Base-by-base conservation (phyloP, 2,888 invertebrate genomes). In the Drosophila austrosaltans region DNA sequence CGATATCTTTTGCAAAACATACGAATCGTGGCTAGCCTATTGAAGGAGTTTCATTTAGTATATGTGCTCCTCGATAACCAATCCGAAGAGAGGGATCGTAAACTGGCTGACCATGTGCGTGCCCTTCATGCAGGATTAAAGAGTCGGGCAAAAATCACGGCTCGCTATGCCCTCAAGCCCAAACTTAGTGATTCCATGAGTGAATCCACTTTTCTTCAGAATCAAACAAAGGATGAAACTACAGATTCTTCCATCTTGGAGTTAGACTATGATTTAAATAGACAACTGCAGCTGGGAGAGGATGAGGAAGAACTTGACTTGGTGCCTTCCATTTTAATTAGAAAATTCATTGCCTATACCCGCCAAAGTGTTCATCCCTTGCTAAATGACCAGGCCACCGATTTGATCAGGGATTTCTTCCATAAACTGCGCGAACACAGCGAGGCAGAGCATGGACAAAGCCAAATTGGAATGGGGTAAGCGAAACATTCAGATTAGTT, bases 311-410 rank as follows among this genome's bases (percentile, higher is more conserved):
- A 93, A 0, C 91, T 96, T 39, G 96, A 97, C 90, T 93, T 95
- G 3, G 93, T 99, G 67, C 97, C 98, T 0, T 93, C 95, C 60
- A 94, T 94, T 62, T 92, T 97, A 57, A 93, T 99, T 3, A 94
- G 97, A 72, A 98, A 98, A 93, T 99, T 98, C 90, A 96, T 99
- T 62, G 96, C 96, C 0, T 99, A 98, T 92, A 97, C 98, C 0
- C 95, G 96, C 72, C 95, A 97, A 91, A 97, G 97, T 92, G 96
- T 98, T 0, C 95, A 96, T 77, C 98, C 98, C 0, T 94, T 94
- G 84, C 93, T 98, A 20, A 95, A 95, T 40, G 91, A 92, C 0
- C 95, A 95, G 63, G 98, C 98, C 2, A 95, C 95, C 2, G 92
- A 93, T 71, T 93, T 95, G 1, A 91, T 98, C 25, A 95, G 96